Conservation (phyloP, 92 coral and sea anemone genomes). For the Epizoanthus ramosus region DNA sequence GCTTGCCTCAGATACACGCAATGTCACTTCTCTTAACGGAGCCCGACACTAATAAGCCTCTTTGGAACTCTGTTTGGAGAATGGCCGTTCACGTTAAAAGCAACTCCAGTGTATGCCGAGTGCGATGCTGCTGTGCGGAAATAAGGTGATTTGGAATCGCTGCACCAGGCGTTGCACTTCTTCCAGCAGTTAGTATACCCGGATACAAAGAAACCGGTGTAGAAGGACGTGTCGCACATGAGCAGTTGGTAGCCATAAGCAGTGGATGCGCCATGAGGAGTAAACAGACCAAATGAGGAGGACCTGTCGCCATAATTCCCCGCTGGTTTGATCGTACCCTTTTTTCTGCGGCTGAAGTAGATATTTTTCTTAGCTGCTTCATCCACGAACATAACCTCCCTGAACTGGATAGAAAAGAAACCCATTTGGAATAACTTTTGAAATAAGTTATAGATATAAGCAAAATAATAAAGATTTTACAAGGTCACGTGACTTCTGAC, state of each 20-base stretch:
- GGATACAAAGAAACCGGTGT: conserved; percentile 40
- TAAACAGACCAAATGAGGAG: neutral
- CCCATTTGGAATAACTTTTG: no score
- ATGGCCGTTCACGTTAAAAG: conserved; percentile 44
- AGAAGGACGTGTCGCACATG: no score
- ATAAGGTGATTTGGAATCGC: conserved; percentile 12
- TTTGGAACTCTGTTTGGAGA: neutral
- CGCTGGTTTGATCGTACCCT: neutral
- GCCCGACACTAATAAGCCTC: conserved; percentile 26
- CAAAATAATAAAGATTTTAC: no score
- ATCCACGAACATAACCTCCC: no score
- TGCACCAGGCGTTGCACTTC: conserved; percentile 35
- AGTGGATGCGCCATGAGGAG: conserved; percentile 17
- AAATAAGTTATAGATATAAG: no score
- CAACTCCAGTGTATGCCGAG: conserved; percentile 14
- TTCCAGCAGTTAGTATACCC: conserved; percentile 35
- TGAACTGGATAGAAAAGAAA: no score
- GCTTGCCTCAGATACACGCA: no score
- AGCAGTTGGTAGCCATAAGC: no score
- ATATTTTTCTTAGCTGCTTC: no score
- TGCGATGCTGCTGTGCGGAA: conserved; percentile 28
- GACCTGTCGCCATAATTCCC: conserved; percentile 16
- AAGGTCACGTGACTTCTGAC: no score
- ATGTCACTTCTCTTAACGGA: conserved; percentile 27
- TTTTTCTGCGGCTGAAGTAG: neutral